A percentile compares a stretch with the other conserved stretches of the same genome.
These are phyloP conservation scores for Branchipolynoe longqiensis DNA, from an alignment of 2,888 invertebrate genomes.

Conservation along the genomic window DNA sequence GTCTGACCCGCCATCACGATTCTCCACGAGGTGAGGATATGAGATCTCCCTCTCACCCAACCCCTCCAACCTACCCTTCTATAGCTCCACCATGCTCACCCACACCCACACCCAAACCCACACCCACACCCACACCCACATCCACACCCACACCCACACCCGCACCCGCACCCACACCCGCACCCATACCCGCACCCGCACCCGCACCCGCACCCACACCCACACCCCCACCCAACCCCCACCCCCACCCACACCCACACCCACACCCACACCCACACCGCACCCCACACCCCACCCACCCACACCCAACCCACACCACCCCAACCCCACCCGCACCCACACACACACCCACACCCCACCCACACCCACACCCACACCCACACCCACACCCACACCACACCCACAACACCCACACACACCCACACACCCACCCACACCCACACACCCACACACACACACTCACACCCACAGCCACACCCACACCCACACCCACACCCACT, in stretches of 20 bases:
- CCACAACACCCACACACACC: too few species aligned
- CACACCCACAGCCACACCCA: not conserved
- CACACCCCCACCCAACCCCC: too few species aligned
- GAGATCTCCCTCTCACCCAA: not conserved
- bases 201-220: too few species aligned
- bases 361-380: not conserved
- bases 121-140: not conserved
- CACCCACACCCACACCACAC: not conserved
- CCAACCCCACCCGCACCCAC: not conserved
- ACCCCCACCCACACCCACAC: too few species aligned
- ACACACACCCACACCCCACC: not conserved
- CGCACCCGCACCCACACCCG: not conserved
- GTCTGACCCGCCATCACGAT: slow-evolving; percentile 17
- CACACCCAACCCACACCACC: not conserved
- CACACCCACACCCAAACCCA: not conserved
- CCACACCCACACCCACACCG: too few species aligned
- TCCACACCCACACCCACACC: not conserved
- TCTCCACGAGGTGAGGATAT: not conserved
- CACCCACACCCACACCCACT: not conserved
- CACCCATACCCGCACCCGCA: too few species aligned
- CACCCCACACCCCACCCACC: too few species aligned
- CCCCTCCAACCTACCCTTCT: too few species aligned
- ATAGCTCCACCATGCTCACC: too few species aligned
- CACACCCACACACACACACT: too few species aligned
- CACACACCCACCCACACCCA: too few species aligned